A percentile compares a stretch with the other conserved stretches of the same genome.
Conservation (phyloP, 2,888 invertebrate species). For the Catocala sponsa region DNA sequence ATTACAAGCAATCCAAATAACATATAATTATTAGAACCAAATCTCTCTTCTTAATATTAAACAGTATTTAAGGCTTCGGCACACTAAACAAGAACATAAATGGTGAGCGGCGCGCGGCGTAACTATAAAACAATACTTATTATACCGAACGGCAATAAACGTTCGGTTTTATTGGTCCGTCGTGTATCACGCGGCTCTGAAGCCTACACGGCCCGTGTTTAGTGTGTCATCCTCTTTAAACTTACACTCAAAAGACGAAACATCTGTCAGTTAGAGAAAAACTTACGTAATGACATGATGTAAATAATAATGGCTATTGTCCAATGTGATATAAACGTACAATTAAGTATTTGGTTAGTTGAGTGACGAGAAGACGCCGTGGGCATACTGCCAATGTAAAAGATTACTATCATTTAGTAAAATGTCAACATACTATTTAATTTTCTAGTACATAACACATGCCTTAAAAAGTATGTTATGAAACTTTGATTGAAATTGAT, state of each 20-base stretch:
- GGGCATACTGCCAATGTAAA: conserved; percentile 25
- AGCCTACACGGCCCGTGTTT: too few species aligned
- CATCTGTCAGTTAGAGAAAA: conserved; percentile 44
- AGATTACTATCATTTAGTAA: conserved; percentile 30
- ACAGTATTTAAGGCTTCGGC: too few species aligned
- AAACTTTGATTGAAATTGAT: conserved; percentile 6
- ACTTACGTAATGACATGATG: conserved; percentile 40
- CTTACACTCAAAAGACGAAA: conserved; percentile 32
- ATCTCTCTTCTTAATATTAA: too few species aligned
- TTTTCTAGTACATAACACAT: conserved; percentile 1
- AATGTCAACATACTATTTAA: conserved; percentile 17
- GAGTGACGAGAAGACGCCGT: conserved; percentile 27
- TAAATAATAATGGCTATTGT: conserved; percentile 41
- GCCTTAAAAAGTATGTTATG: conserved; percentile 11
- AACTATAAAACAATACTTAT: too few species aligned
- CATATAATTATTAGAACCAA: too few species aligned
- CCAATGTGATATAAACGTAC: conserved; percentile 38
- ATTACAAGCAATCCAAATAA: too few species aligned
- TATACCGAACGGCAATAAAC: too few species aligned
- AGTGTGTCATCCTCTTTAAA: too few species aligned
- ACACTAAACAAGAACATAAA: too few species aligned
- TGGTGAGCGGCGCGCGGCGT: too few species aligned
- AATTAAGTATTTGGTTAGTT: conserved; percentile 54
- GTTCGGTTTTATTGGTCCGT: too few species aligned
- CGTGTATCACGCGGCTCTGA: too few species aligned